These are phyloP conservation scores for Drosophila lacertosa DNA, from an alignment of 1,140 invertebrate species.

Conservation along the genomic window DNA sequence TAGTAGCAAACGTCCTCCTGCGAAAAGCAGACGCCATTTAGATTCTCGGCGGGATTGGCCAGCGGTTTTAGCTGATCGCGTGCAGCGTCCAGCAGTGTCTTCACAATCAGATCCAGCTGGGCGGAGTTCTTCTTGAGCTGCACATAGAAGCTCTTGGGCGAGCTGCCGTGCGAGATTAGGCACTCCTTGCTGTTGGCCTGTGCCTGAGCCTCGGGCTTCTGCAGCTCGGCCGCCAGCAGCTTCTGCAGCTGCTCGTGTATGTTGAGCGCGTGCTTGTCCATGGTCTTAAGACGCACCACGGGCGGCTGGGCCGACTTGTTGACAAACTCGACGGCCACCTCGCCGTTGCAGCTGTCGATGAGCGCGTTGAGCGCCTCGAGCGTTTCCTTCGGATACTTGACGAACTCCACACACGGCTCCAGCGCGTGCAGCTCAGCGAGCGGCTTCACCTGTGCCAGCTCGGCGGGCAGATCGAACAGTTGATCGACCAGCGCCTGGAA, in stretches of 20 bases:
- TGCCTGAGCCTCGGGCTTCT: slow-evolving; percentile 22
- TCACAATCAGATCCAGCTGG: slow-evolving; percentile 87
- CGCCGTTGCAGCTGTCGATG: slow-evolving; percentile 72
- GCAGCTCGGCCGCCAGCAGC: slow-evolving; percentile 44
- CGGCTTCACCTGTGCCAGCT: slow-evolving; percentile 86
- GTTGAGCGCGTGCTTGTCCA: slow-evolving; percentile 50
- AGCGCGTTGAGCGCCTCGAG: slow-evolving; percentile 55
- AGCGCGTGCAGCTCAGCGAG: slow-evolving; percentile 87
- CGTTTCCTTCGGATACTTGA: slow-evolving; percentile 49
- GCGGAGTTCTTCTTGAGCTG: slow-evolving; percentile 87
- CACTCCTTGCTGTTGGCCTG: slow-evolving; percentile 52
- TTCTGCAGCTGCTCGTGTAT: slow-evolving; percentile 64
- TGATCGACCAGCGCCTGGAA: slow-evolving; percentile 87
- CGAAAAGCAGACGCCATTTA: slow-evolving; percentile 87
- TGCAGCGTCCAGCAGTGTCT: slow-evolving; percentile 81
- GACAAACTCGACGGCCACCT: slow-evolving; percentile 70
- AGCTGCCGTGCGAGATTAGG: slow-evolving; percentile 87
- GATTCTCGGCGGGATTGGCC: neutral
- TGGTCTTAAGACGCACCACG: slow-evolving; percentile 49
- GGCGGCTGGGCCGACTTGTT: slow-evolving; percentile 48
- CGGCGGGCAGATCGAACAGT: slow-evolving; percentile 87
- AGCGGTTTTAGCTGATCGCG: slow-evolving; percentile 47
- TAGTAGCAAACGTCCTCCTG: slow-evolving; percentile 89
- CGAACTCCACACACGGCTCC: slow-evolving; percentile 64
- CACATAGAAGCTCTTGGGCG: slow-evolving; percentile 89